Base-by-base conservation (phyloP, 2,888 invertebrate species). In the Rapana venosa region DNA sequence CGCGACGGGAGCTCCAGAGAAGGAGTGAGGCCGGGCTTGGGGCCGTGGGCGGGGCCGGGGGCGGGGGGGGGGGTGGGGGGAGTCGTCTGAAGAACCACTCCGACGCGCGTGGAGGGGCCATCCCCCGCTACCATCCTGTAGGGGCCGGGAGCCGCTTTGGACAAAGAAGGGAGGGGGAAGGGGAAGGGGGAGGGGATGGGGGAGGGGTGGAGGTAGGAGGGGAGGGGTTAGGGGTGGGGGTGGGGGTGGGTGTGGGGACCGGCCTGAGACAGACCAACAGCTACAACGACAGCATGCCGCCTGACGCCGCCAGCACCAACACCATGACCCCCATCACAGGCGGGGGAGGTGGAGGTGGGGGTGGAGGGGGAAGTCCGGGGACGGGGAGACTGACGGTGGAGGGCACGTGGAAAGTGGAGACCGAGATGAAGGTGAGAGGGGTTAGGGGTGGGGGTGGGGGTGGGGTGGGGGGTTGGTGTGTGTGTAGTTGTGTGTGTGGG, bases 341-440 rank as follows among this genome's bases (percentile, higher is more conserved):
- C 15, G 70, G 36, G 58, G 30, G 32, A 22, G 36, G 35, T 4
- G 15, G 61, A 13, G 22, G 56, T 1, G 61, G 85, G 15, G 22
- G 56, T 2, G 30, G 5, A 20, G 26, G 30, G 77, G 74, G 15
- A 35, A 15, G 77, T 26, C 79, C 58, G 22, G 32, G 58, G 30
- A 58, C 47, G 11, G 58, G 47, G 4, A 30, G 36, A 26, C 66
- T 89, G 70, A 66, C 85, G 0, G 85, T 89, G 74, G 89, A 85
- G 36, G 85, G 89, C 20, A 74, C 35, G 83, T 89, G 85, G 89
- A 84, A 84, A 74, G 89, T 85, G 89, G 89, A 74, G 0, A 56
- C 56, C 15, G 74, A 26, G 13, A 58, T 56, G 47, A 56, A 32
- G 61, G 70, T 84, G 84, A 26, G 81, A 1, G 5, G 58, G 81